These are phyloP conservation scores for Herpetotheres cachinnans DNA, from an alignment of 2,113 vertebrate species.

Conservation along the genomic window DNA sequence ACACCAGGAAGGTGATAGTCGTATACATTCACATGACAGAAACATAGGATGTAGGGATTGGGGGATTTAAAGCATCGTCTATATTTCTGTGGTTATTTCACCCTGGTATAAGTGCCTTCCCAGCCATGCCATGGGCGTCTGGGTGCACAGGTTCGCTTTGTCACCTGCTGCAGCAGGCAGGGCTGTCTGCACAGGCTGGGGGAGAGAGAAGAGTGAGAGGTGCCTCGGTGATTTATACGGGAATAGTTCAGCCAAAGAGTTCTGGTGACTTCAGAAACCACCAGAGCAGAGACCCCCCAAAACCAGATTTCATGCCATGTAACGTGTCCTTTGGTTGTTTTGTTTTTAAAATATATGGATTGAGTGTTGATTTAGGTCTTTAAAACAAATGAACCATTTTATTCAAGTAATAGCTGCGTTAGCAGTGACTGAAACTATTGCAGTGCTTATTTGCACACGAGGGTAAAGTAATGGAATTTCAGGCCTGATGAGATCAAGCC, in stretches of 20 bases:
- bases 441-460: neutral
- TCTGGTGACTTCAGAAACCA: neutral
- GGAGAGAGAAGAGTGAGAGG: neutral
- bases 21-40: neutral
- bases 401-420: conserved; percentile 20
- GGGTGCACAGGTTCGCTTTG: neutral
- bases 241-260: neutral
- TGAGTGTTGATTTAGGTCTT: conserved; percentile 29
- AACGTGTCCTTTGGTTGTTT: neutral
- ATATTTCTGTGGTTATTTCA: neutral
- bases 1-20: neutral
- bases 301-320: neutral
- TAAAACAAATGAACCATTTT: conserved; percentile 50
- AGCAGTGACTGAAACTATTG: neutral
- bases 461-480: conserved; percentile 10
- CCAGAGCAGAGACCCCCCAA: neutral
- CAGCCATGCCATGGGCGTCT: accelerated
- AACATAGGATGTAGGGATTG: neutral
- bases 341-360: conserved; percentile 21
- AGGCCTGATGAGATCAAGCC: neutral
- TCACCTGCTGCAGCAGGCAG: neutral
- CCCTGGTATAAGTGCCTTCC: neutral
- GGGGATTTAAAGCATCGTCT: neutral
- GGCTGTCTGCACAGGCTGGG: neutral
- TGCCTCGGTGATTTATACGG: neutral